Evolutionary conservation across 2,113 vertebrate species (phyloP).

Genomic region (Antigone vipio): DNA sequence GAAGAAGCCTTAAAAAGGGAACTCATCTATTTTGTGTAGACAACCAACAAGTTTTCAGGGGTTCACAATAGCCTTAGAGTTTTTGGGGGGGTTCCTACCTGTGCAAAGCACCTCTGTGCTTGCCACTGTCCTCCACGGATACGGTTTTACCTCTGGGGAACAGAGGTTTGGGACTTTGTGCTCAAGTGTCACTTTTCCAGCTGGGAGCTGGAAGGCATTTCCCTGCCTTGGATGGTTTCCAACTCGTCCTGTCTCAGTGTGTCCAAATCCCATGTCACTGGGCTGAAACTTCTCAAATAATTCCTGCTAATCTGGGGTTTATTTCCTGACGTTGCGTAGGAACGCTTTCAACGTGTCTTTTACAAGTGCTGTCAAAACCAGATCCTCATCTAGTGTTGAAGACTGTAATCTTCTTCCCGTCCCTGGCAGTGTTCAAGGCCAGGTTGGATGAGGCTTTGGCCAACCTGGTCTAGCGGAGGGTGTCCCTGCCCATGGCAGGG

Average conservation of each 20-base stretch:
- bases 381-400: not conserved
- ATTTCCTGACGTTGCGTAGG: not conserved
- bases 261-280: not conserved
- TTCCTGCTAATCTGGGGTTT: not conserved
- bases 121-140: rapidly evolving
- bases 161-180: not conserved
- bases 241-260: not conserved
- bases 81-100: too few species aligned
- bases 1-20: not conserved
- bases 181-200: not conserved
- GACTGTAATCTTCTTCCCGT: not conserved
- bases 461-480: too few species aligned
- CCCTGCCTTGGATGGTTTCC: not conserved
- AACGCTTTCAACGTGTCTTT: not conserved
- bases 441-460: too few species aligned
- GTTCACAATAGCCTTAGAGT: not conserved
- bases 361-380: not conserved
- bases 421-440: too few species aligned
- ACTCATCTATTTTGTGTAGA: not conserved
- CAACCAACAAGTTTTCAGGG: not conserved
- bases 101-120: not conserved
- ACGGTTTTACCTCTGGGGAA: not conserved
- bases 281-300: not conserved
- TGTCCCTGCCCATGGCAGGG: too few species aligned
- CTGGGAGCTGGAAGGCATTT: not conserved